Evolutionary conservation across 1,140 invertebrate species (phyloP).

Genomic region (Bombyx mandarina): DNA sequence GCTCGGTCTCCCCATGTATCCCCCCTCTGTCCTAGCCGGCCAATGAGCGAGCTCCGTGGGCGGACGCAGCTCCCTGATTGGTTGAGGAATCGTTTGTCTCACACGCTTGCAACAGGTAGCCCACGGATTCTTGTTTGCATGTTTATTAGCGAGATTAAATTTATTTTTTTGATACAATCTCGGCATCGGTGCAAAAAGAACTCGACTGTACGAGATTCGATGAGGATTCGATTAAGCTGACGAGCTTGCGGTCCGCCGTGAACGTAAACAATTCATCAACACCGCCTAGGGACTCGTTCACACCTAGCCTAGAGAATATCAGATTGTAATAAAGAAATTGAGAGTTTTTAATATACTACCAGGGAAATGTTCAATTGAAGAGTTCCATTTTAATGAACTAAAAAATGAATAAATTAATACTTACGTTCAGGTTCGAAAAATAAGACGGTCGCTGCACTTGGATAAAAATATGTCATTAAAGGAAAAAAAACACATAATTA

Average conservation of each 20-base stretch:
- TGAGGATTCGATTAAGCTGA: constrained; percentile 35
- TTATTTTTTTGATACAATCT: constrained; percentile 55
- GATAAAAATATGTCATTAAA: too few species aligned
- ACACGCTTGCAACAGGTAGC: constrained; percentile 54
- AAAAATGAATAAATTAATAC: too few species aligned
- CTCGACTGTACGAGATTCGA: constrained; percentile 31
- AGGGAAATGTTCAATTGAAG: too few species aligned
- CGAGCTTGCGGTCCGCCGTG: constrained; percentile 12
- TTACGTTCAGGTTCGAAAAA: too few species aligned
- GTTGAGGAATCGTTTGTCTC: constrained; percentile 39
- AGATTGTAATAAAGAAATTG: neutral
- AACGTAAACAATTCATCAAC: constrained; percentile 15
- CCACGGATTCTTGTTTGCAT: constrained; percentile 59
- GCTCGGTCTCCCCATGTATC: constrained; percentile 28
- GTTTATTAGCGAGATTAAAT: constrained; percentile 69
- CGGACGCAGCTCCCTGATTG: constrained; percentile 51
- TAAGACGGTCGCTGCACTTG: too few species aligned
- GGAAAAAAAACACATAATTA: too few species aligned
- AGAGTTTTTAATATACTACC: neutral
- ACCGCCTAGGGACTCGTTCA: constrained; percentile 6
- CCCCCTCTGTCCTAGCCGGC: constrained; percentile 29
- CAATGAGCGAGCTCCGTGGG: constrained; percentile 52
- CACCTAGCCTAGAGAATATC: neutral
- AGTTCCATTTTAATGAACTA: too few species aligned
- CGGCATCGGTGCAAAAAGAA: constrained; percentile 24